Evolutionary conservation across 2,888 invertebrate genomes (phyloP), one percentile per base, ranked within the genome.

Genomic region (Cloeon dipterum): DNA sequence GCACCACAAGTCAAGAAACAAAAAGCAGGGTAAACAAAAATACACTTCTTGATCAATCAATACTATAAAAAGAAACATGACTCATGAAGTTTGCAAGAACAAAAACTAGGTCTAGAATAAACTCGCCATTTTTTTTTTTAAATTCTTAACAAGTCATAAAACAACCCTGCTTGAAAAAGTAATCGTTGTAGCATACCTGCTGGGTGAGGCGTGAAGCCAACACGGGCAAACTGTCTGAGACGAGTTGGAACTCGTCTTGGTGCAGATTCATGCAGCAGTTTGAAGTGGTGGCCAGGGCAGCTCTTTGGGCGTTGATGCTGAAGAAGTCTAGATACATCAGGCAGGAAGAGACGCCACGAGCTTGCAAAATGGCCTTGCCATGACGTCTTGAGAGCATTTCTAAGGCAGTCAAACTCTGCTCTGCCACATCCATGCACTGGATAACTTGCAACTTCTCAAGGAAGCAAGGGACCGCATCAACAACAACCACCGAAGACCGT

Each of bases 361-460:
- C 88, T 57, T 86, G 83, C 42, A 98, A 61, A 46, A 98, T 96
- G 29, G 89, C 74, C 61, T 96, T 98, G 50, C 91, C 88, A 59
- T 98, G 98, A 41, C 94, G 66, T 11, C 91, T 68, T 1, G 94
- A 96, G 36, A 98, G 65, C 76, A 94, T 94, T 54, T 98, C 96
- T 29, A 98, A 63, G 3, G 96, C 96, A 4, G 94, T 91, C 42
- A 98, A 67, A 45, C 91, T 86, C 61, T 98, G 96, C 57, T 98
- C 98, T 3, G 98, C 98, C 16, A 98, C 96, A 60, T 98, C 98
- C 88, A 98, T 96, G 56, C 96, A 98, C 47, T 94, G 94, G 49
- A 96, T 98, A 18, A 88, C 83, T 61, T 94, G 91, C 39, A 96
- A 64, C 60, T 91, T 98, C 59, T 94, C 91, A 39, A 98, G 63